These are phyloP conservation scores for Temnothorax rugatulus DNA, from an alignment of 2,888 invertebrate species.

Conservation along the genomic window DNA sequence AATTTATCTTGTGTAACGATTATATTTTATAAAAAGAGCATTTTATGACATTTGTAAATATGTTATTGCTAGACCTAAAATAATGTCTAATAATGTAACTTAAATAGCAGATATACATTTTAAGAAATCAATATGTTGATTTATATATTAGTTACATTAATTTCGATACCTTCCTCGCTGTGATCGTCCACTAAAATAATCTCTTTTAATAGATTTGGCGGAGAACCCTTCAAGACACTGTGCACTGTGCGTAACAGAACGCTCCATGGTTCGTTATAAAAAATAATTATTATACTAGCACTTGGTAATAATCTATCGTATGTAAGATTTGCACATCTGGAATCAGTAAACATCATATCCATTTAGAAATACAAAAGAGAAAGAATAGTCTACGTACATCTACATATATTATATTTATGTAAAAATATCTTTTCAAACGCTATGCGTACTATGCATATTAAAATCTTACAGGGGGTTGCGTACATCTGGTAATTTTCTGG, in stretches of 20 bases:
- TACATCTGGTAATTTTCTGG: conserved; percentile 91
- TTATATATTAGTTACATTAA: conserved; percentile 13
- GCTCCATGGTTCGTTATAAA: conserved; percentile 96
- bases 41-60: not conserved
- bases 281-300: conserved; percentile 94
- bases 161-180: conserved; percentile 90
- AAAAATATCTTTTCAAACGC: not conserved
- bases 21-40: too few relatives aligned
- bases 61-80: not conserved
- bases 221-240: conserved; percentile 94
- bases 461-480: conserved; percentile 86
- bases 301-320: conserved; percentile 90
- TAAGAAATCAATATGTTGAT: not conserved
- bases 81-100: not conserved
- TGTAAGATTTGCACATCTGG: conserved; percentile 88
- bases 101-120: not conserved
- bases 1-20: not conserved
- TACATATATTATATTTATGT: not conserved
- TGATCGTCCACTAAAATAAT: conserved; percentile 98
- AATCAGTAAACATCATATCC: conserved; percentile 62
- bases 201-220: conserved; percentile 92
- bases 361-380: not conserved
- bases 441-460: conserved; percentile 82
- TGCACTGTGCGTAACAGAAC: conserved; percentile 94
- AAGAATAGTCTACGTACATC: not conserved